Evolutionary conservation across 2,888 invertebrate genomes (phyloP).

Genomic region (Busseola fusca): DNA sequence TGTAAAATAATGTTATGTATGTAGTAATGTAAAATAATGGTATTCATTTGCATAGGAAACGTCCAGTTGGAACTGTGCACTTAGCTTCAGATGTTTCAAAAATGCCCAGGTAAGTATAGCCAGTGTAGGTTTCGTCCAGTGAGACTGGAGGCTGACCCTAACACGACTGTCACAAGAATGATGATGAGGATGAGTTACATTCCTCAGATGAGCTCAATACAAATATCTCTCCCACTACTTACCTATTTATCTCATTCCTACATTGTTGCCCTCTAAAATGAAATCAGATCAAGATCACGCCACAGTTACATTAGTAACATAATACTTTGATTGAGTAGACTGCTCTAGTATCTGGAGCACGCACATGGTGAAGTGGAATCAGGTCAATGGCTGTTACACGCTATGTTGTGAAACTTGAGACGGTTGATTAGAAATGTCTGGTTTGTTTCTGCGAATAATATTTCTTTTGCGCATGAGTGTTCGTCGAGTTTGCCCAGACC

Average conservation of each 20-base stretch:
- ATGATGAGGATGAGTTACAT: background rate
- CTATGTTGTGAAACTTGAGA: slow-evolving; percentile 20
- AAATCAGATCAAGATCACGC: slow-evolving; percentile 19
- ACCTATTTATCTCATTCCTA: background rate
- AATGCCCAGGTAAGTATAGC: too few relatives aligned
- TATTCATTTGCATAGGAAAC: background rate
- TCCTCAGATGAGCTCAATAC: background rate
- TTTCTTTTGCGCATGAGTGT: background rate
- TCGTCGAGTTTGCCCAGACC: background rate
- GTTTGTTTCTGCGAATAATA: background rate
- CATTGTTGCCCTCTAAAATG: background rate
- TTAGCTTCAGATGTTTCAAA: too few relatives aligned
- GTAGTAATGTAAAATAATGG: background rate
- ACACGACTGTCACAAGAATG: background rate
- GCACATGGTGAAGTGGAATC: slow-evolving; percentile 34
- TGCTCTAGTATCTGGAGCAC: slow-evolving; percentile 20
- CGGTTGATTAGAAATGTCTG: slow-evolving; percentile 13
- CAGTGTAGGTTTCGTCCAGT: background rate
- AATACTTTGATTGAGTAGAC: slow-evolving; percentile 13
- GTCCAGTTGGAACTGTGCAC: too few relatives aligned
- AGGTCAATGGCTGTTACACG: slow-evolving; percentile 9
- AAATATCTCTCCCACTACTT: background rate
- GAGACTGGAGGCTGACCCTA: background rate
- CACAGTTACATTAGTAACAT: slow-evolving; percentile 19
- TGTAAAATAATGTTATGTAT: background rate